These are phyloP conservation scores for Pyrgus malvae DNA, from an alignment of 2,888 invertebrate species.

Conservation along the genomic window DNA sequence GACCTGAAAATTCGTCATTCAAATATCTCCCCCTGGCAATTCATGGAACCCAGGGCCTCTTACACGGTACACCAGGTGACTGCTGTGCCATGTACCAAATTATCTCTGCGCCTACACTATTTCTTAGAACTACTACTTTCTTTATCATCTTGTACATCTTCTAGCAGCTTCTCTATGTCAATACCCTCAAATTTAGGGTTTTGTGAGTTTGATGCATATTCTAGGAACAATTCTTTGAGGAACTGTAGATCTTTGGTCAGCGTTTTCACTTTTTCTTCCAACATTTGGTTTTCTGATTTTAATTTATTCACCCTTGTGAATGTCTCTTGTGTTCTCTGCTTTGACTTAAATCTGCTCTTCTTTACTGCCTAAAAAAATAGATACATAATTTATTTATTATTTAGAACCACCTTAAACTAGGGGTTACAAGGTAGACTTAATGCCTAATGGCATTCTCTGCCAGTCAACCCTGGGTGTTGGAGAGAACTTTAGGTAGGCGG, in stretches of 20 bases:
- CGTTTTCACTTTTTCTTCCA: slow-evolving; percentile 91
- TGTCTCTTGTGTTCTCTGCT: slow-evolving; percentile 89
- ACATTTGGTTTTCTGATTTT: slow-evolving; percentile 88
- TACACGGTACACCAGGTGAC: no score
- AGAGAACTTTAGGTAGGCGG: no score
- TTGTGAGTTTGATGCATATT: slow-evolving; percentile 86
- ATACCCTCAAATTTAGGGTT: slow-evolving; percentile 80
- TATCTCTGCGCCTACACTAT: no score
- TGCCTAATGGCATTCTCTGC: no score
- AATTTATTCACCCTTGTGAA: slow-evolving; percentile 87
- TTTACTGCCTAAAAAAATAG: slow-evolving; percentile 86
- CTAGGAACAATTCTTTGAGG: slow-evolving; percentile 90
- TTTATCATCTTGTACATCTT: slow-evolving; percentile 73
- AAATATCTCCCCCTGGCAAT: no score
- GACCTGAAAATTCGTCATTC: no score
- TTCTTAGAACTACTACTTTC: slow-evolving; percentile 42
- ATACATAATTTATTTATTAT: neutral
- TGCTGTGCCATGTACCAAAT: no score
- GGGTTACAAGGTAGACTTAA: no score
- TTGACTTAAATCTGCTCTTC: slow-evolving; percentile 89
- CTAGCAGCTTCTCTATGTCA: slow-evolving; percentile 80
- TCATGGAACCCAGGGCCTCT: no score
- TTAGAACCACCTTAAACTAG: no score
- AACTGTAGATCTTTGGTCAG: slow-evolving; percentile 91
- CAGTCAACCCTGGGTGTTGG: no score